phyloP scores from a whole-genome alignment of 2,113 vertebrate genomes.

The Pogona vitticeps region DNA sequence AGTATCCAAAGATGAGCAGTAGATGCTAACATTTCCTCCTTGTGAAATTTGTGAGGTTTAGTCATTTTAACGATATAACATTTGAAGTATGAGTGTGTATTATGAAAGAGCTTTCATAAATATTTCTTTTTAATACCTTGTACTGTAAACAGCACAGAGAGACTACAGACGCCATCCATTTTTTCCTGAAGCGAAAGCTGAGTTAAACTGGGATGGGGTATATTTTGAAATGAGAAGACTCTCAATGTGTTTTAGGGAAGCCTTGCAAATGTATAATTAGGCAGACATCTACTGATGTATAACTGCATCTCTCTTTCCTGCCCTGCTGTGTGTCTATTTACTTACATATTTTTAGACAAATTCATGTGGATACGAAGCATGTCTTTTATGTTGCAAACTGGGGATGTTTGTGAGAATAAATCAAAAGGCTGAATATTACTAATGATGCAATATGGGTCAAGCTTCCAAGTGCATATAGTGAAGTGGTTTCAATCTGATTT shows the following conservation, averaged over 20 bases:
- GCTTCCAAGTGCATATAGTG: not conserved
- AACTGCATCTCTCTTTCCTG: not conserved
- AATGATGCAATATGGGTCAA: not conserved
- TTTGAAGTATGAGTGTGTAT: not conserved
- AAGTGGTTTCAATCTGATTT: not conserved
- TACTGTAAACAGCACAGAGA: not conserved
- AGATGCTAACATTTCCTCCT: not conserved
- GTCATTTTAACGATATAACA: not conserved
- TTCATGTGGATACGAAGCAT: not conserved
- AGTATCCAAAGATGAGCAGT: not conserved
- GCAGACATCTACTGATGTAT: not conserved
- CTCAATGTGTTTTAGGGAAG: not conserved
- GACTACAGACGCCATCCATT: not conserved
- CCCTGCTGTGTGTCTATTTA: not conserved
- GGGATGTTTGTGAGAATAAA: not conserved
- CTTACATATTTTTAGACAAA: not conserved
- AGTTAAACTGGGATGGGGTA: not conserved
- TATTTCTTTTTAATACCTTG: not conserved
- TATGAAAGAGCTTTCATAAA: not conserved
- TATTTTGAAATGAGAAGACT: not conserved
- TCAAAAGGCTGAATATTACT: not conserved
- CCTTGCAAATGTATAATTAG: not conserved
- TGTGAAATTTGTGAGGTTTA: not conserved
- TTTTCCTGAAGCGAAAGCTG: not conserved
- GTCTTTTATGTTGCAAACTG: not conserved